These are phyloP conservation scores for Drosophila greeni DNA, from an alignment of 2,888 invertebrate genomes.

Conservation along the genomic window DNA sequence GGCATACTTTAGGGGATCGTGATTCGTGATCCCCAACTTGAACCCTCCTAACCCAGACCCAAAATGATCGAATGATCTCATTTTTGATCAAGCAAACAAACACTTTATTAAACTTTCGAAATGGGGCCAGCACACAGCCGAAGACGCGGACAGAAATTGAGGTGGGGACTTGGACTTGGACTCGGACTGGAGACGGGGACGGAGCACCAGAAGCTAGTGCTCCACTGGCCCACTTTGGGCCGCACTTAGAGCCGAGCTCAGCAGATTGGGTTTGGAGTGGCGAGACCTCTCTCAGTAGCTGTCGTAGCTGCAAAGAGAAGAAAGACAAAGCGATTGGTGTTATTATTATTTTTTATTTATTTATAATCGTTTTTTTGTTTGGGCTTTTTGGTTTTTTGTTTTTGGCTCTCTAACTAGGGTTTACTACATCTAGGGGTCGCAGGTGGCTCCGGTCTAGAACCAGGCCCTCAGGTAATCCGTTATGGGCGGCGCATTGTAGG, in stretches of 20 bases:
- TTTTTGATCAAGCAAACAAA: slow-evolving; percentile 14
- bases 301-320: slow-evolving; percentile 59
- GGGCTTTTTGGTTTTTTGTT: slow-evolving; percentile 12
- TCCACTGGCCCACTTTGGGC: slow-evolving; percentile 53
- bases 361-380: neutral
- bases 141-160: slow-evolving; percentile 37
- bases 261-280: slow-evolving; percentile 35
- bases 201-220: slow-evolving; percentile 22
- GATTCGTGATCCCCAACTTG: too few relatives aligned
- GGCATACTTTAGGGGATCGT: slow-evolving; percentile 21
- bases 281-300: slow-evolving; percentile 44
- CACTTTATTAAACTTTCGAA: slow-evolving; percentile 29
- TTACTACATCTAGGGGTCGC: slow-evolving; percentile 5
- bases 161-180: slow-evolving; percentile 6
- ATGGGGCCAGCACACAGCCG: slow-evolving; percentile 25
- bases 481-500: slow-evolving; percentile 59
- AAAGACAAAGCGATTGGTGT: slow-evolving; percentile 44
- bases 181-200: slow-evolving; percentile 3
- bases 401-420: slow-evolving; percentile 6
- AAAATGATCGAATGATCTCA: slow-evolving; percentile 1
- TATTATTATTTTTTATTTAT: slow-evolving; percentile 8
- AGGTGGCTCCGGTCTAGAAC: slow-evolving; percentile 41
- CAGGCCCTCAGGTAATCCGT: slow-evolving; percentile 59
- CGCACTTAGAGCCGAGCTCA: slow-evolving; percentile 46
- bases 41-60: neutral